Evolutionary conservation across 2,888 invertebrate species (phyloP), one percentile per base, ranked within the genome.

Genomic region (Cryptus viduatorius): DNA sequence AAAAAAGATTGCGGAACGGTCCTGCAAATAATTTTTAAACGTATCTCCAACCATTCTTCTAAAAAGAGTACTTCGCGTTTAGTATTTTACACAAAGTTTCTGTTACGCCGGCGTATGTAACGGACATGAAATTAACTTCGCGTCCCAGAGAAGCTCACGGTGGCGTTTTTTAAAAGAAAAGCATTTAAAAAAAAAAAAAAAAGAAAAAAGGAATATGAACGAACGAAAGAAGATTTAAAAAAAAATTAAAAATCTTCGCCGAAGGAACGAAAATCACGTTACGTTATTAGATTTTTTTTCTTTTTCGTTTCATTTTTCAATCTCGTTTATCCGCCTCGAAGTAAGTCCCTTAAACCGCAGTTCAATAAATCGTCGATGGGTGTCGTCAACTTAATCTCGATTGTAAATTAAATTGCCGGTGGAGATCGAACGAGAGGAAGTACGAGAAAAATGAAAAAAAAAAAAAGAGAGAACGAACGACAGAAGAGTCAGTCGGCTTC

Each of bases 351-450:
- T 61, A 12, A 19, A 61, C 24, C 16, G 12, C 14, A 56, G 46
- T 82, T 31, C 56, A 48, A 79, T 67, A 71, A 71, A 68, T 71
- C 48, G 68, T 53, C 24, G 31, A 12, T 31, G 8, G 37, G 67
- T 71, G 50, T 37, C 76, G 48, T 67, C 56, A 12, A 67, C 79
- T 79, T 76, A 67, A 83, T 77, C 61, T 50, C 68, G 65, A 71
- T 64, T 68, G 61, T 73, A 72, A 77, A 78, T 78, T 77, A 72
- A 53, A 65, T 42, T 44, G 71, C 16, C 24, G 65, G 50, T 53
- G n/a, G 31, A 48, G 59, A 46, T 1, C 4, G 37, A 68, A 59
- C 37, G 3, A 19, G 19, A 37, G 37, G 71, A 44, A 53, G 46
- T 56, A 42, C 65, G 16, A 46, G 67, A 61, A 65, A 73, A 73